Evolutionary conservation across 1,140 invertebrate species (phyloP).

Genomic region (Neodiprion virginianus): DNA sequence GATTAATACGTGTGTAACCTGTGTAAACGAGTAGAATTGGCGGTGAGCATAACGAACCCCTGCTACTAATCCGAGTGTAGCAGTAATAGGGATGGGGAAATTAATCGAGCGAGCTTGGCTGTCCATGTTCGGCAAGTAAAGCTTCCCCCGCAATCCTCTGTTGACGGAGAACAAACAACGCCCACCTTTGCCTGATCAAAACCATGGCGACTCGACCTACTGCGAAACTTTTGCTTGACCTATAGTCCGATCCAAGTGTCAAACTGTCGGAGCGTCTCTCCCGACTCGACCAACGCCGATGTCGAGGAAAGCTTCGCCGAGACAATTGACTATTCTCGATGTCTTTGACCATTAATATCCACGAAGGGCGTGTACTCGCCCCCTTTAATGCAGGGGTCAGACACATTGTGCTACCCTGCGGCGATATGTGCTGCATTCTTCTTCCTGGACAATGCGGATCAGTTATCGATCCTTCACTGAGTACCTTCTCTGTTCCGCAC

Average conservation of each 20-base stretch:
- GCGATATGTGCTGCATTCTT: background rate
- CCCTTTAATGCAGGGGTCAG: background rate
- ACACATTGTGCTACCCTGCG: background rate
- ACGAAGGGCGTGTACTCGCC: background rate
- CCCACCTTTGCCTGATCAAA: background rate
- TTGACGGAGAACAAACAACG: too few relatives aligned
- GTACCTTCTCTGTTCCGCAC: background rate
- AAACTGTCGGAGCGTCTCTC: background rate
- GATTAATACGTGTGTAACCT: too few relatives aligned
- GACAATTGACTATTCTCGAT: background rate
- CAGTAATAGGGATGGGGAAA: background rate
- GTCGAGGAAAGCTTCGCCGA: background rate
- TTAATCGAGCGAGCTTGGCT: background rate
- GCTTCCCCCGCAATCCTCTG: background rate
- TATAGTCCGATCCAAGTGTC: background rate
- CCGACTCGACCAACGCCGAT: background rate
- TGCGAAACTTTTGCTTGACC: background rate
- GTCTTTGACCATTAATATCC: conserved; percentile 2
- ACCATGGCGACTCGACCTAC: background rate
- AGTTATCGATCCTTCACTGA: background rate
- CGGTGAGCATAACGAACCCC: background rate
- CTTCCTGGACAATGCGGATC: background rate
- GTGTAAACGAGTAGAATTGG: too few relatives aligned
- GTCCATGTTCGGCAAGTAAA: background rate
- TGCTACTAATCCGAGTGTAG: background rate